Evolutionary conservation across 2,113 vertebrate species (phyloP), one percentile per base, ranked within the genome.

Genomic region (Dendrocopos noguchii): DNA sequence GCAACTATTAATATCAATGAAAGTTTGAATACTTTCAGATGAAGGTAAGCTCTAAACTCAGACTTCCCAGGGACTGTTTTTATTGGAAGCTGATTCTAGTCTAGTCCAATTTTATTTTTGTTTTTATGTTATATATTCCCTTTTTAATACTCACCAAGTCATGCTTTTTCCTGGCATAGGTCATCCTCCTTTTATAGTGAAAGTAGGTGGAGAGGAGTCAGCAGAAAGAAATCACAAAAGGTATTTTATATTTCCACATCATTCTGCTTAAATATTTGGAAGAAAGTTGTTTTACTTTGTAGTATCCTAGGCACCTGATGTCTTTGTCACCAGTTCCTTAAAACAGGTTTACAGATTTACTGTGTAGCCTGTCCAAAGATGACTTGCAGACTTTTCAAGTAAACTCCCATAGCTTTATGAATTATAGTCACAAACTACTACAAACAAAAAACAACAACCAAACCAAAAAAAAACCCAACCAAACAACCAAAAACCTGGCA

Each of bases 41-140:
- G 74, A 80, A 86, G 82, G 75, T 61, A 84, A 77, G 12, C 9
- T 74, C 39, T 36, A 90, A 92, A 67, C 21, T 33, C 17, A 75
- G 55, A 61, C 20, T 60, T 91, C 47, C 22, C 65, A 68, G 39
- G 36, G 27, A 80, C 27, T 88, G 18, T 83, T 89, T 88, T 82
- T 83, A 68, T 34, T 89, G 39, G 44, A 80, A 89, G 31, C 79
- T 79, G 44, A 67, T 90, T 70, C 52, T 76, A 87, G 20, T 22
- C 12, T 83, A 77, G 59, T 92, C 27, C 10, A 68, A 36, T 89
- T 87, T 76, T 77, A 31, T 75, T 87, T 31, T 91, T 76, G 34
- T n/a, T 88, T 90, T 91, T 84, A 9, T 80, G 29, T 84, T 93
- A 77, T 72, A 91, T 47, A 59, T 89, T 88, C 63, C 21, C 10